Evolutionary conservation across 1,140 invertebrate species (phyloP).

Genomic region (Manduca sexta): DNA sequence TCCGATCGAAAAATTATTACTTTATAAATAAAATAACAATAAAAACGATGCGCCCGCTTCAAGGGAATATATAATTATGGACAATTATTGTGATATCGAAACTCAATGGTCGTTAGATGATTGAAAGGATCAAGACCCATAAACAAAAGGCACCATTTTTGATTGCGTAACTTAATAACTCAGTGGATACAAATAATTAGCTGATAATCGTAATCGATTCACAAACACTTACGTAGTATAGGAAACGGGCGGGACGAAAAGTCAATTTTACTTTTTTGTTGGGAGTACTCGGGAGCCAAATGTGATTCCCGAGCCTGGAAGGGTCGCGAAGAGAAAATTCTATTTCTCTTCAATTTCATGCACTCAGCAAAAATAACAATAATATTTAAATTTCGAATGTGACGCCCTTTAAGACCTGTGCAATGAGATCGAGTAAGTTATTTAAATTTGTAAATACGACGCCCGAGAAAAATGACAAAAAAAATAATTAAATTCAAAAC

Average conservation of each 20-base stretch:
- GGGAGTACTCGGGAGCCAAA: conserved; percentile 25
- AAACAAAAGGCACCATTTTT: conserved; percentile 69
- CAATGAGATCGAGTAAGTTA: conserved; percentile 24
- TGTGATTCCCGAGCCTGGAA: conserved; percentile 35
- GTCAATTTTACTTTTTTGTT: conserved; percentile 10
- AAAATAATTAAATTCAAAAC: background rate
- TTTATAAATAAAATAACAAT: conserved; percentile 74
- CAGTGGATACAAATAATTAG: conserved; percentile 52
- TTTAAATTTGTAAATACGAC: background rate
- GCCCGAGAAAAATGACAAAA: background rate
- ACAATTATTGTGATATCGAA: conserved; percentile 71
- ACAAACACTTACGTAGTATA: conserved; percentile 15
- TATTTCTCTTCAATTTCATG: conserved; percentile 68
- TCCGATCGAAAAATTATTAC: conserved; percentile 65
- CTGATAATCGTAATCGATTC: conserved; percentile 49
- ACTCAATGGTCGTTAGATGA: conserved; percentile 69
- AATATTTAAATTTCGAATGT: conserved; percentile 64
- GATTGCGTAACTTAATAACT: conserved; percentile 68
- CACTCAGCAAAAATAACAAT: conserved; percentile 66
- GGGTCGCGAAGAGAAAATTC: conserved; percentile 53
- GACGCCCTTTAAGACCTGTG: conserved; percentile 36
- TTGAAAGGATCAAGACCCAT: conserved; percentile 70
- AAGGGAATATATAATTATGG: conserved; percentile 72
- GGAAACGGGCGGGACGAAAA: conserved; percentile 3
- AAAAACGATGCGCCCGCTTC: conserved; percentile 64